Evolutionary conservation across 2,797 vertebrate species (phyloP).

Genomic region (Taenioides sp.): DNA sequence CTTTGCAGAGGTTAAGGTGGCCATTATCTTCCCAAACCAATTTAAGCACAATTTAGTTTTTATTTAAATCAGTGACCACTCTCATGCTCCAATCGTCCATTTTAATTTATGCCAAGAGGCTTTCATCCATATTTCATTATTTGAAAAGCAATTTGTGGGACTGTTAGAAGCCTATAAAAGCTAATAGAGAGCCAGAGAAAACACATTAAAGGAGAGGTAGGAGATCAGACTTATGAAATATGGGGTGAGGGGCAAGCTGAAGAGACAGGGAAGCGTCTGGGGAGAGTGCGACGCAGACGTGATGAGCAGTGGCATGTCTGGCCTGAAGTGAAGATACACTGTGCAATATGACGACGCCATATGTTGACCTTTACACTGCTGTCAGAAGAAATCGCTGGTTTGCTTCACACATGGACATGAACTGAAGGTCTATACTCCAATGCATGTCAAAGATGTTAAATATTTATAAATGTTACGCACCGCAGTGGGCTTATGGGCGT

Average conservation of each 20-base stretch:
- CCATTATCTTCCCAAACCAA: slow-evolving; percentile 11
- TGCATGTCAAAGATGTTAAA: neutral
- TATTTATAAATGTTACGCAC: neutral
- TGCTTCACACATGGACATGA: neutral
- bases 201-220: slow-evolving; percentile 13
- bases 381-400: slow-evolving; percentile 25
- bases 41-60: slow-evolving; percentile 27
- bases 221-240: neutral
- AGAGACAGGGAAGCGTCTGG: slow-evolving; percentile 33
- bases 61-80: slow-evolving; percentile 14
- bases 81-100: slow-evolving; percentile 22
- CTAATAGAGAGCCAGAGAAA: slow-evolving; percentile 23
- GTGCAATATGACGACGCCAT: slow-evolving; percentile 10
- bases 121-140: slow-evolving; percentile 46
- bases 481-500: neutral
- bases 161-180: slow-evolving; percentile 21
- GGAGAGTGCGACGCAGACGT: slow-evolving; percentile 26
- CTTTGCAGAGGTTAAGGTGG: slow-evolving; percentile 17
- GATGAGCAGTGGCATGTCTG: slow-evolving; percentile 19
- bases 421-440: neutral
- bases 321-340: neutral
- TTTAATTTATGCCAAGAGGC: slow-evolving; percentile 38
- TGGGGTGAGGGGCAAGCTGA: slow-evolving; percentile 32
- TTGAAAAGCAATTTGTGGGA: slow-evolving; percentile 30
- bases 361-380: slow-evolving; percentile 10